phyloP scores from a whole-genome alignment of 2,113 vertebrate genomes.

The Microtus pennsylvanicus region DNA sequence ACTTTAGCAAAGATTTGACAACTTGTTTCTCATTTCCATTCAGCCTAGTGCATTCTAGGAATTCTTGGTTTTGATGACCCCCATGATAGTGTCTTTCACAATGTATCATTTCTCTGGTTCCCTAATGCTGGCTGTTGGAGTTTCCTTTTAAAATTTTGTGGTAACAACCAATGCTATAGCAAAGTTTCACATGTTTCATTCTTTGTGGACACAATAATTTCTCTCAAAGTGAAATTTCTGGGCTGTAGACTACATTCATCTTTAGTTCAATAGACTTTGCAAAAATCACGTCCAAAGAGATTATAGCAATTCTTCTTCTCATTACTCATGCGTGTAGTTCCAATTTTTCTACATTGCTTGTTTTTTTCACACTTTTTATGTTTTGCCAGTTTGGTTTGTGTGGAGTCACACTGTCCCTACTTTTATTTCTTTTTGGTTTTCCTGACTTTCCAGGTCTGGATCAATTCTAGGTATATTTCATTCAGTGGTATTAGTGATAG shows the following conservation, averaged over 20 bases:
- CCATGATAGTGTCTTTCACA: not conserved
- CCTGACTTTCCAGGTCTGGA: not conserved
- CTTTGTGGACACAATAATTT: not conserved
- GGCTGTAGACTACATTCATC: not conserved
- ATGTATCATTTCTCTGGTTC: not conserved
- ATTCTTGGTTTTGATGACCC: not conserved
- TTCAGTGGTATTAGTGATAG: not conserved
- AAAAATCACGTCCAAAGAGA: not conserved
- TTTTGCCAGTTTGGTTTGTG: not conserved
- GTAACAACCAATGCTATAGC: not conserved
- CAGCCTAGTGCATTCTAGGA: not conserved
- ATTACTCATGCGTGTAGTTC: not conserved
- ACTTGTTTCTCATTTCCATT: not conserved
- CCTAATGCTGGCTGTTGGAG: not conserved
- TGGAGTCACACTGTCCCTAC: not conserved
- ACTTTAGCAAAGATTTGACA: not conserved
- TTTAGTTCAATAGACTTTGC: not conserved
- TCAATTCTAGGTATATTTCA: not conserved
- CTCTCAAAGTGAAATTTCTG: not conserved
- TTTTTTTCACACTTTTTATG: not conserved
- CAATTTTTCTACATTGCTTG: not conserved
- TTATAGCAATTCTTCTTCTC: not conserved
- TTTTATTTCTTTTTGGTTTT: not conserved
- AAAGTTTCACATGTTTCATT: not conserved
- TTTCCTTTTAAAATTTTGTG: not conserved